Evolutionary conservation across 2,888 invertebrate species (phyloP), one percentile per base, ranked within the genome.

Genomic region (Drosophila crucigera): DNA sequence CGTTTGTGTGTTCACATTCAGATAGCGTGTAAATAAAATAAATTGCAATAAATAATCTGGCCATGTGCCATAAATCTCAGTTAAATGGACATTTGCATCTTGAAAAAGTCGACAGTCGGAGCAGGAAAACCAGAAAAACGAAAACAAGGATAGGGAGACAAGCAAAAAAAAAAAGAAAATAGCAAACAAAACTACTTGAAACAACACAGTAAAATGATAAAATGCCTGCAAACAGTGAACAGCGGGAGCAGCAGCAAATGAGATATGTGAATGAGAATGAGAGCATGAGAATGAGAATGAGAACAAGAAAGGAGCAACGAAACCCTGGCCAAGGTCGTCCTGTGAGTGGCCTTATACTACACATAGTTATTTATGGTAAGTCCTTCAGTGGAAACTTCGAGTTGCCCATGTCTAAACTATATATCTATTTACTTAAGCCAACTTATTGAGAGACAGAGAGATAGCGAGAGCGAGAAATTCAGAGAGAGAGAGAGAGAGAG

Each of bases 61-160:
- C 79, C 81, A 79, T 79, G 83, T 80, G 84, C 83, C 83, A 91
- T 89, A 89, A 89, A 89, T 89, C 91, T 89, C 88, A 75, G 84
- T 91, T 84, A 91, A 89, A 89, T 91, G 91, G 91, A 91, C 91
- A 89, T 89, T 91, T 89, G 89, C 91, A 89, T 89, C 89, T 87
- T 87, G 80, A 91, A 89, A 89, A 80, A 73, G 88, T 80, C 91
- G 86, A 88, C 85, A 78, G 68, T 47, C 65, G 39, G 31, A 58
- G 54, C 75, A 54, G 47, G 19, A 55, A 66, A 61, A 43, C 43
- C 50, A n/a, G 4, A 37, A 61, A 52, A 50, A 64, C 25, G 16
- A 41, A 52, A 37, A 31, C 11, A 19, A 49, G 9, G 9, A 16
- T 25, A 9, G 25, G 47, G 25, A 16, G 25, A 47, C 16, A 25